Base-by-base conservation (phyloP, 2,797 vertebrate species). In the Dendrocincla tyrannina region DNA sequence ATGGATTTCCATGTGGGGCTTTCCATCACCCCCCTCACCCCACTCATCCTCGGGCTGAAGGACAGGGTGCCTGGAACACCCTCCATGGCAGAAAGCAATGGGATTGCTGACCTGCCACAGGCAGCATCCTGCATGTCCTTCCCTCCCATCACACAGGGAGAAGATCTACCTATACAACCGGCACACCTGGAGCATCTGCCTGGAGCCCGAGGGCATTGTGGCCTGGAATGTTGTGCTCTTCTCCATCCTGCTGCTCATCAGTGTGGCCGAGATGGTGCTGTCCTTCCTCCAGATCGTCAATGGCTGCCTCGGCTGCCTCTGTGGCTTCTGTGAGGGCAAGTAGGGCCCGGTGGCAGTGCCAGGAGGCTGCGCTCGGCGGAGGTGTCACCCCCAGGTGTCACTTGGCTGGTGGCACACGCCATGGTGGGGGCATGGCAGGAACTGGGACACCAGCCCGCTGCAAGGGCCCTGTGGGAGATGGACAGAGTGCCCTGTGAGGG, bases 221-320 rank as follows among this genome's bases (percentile, higher is more conserved):
- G 37, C 98, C 94, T 99, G 99, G 99, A 98, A 99, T 1, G 89
- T 99, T 0, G 96, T 97, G 20, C 98, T 99, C 46, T 99, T 99
- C 96, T 98, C 97, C 63, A 89, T 98, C 5, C 96, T 99, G 58
- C 96, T 99, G 94, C 86, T 98, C 13, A 18, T 98, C 97, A 98
- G 98, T 1, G 5, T 93, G 2, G 25, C 99, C 2, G 99, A 99
- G 97, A 55, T 98, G 88, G 81, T 98, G 44, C 98, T 99, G 88
- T 98, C 98, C 35, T 97, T 95, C 83, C 92, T 99, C 60, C 98
- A 99, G 97, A 97, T 99, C 63, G 33, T 99, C 95, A 99, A 99
- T 4, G 98, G 98, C 88, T 98, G 98, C 96, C 37, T 99, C 1
- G 98, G 99, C 50, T 98, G 98, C 96, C 78, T 99, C 91, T 99